Evolutionary conservation across 2,113 vertebrate genomes (phyloP).

Genomic region (Barnardius zonarius): DNA sequence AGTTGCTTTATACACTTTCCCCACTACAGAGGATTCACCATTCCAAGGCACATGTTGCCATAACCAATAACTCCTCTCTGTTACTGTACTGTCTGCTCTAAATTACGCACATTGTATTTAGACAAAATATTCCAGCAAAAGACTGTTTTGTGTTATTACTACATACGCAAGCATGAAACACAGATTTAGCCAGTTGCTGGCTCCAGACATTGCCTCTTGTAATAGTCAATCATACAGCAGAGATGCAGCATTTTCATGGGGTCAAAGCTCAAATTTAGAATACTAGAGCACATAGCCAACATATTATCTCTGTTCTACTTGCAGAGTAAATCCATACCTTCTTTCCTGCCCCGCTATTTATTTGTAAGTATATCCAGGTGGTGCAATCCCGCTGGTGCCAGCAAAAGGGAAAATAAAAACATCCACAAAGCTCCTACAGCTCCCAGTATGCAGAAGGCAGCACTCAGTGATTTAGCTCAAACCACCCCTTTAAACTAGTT

Average conservation of each 20-base stretch:
- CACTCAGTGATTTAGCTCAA: neutral
- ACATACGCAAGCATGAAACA: neutral
- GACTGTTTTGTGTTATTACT: neutral
- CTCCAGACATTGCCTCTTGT: neutral
- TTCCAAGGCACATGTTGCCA: neutral
- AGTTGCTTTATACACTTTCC: neutral
- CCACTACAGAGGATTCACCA: neutral
- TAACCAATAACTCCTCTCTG: neutral
- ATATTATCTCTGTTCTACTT: neutral
- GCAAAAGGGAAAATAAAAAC: neutral
- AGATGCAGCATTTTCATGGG: neutral
- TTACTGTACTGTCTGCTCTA: neutral
- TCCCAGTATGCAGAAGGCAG: neutral
- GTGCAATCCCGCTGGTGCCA: neutral
- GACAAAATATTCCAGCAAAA: neutral
- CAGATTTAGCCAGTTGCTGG: neutral
- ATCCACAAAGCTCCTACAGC: neutral
- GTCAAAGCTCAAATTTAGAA: neutral
- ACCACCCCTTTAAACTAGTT: neutral
- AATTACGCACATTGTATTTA: neutral
- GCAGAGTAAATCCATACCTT: neutral
- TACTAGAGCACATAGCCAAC: neutral
- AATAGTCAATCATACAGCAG: neutral
- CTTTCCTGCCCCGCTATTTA: neutral
- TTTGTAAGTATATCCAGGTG: conserved; percentile 22